phyloP scores from a whole-genome alignment of 2,888 invertebrate species.

The Rotaria sp. region DNA sequence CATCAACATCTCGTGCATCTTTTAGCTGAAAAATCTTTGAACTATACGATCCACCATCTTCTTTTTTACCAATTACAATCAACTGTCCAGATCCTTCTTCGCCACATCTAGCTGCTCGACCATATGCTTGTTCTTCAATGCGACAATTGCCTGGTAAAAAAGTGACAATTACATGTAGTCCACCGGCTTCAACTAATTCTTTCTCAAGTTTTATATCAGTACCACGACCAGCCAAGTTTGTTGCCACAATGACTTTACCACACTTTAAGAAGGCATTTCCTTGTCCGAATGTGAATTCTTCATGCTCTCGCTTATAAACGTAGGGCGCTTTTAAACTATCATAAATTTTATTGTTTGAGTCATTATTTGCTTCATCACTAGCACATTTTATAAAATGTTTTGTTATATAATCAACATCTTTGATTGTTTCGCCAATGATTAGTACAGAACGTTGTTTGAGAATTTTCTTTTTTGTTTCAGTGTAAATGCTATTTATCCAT shows the following conservation, averaged over 20 bases:
- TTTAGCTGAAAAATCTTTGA: slow-evolving; percentile 29
- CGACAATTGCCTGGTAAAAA: slow-evolving; percentile 42
- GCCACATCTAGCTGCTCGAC: slow-evolving; percentile 42
- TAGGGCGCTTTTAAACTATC: neutral
- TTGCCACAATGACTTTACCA: slow-evolving; percentile 41
- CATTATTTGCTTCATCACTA: neutral
- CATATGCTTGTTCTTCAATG: slow-evolving; percentile 42
- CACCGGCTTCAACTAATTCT: slow-evolving; percentile 39
- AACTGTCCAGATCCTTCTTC: slow-evolving; percentile 40
- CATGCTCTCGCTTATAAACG: neutral
- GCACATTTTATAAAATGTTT: neutral
- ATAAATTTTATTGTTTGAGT: neutral
- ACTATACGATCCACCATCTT: neutral
- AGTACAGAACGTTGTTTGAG: slow-evolving; percentile 30
- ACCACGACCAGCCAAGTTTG: slow-evolving; percentile 42
- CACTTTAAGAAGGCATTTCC: slow-evolving; percentile 5
- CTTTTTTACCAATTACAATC: slow-evolving; percentile 27
- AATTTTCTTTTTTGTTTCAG: neutral
- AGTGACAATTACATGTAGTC: slow-evolving; percentile 42
- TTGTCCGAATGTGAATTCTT: neutral
- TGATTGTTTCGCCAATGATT: slow-evolving; percentile 36
- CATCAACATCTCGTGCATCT: neutral
- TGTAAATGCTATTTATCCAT: neutral
- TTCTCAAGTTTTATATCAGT: slow-evolving; percentile 40
- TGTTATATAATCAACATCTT: slow-evolving; percentile 19